These are phyloP conservation scores for Drosophila borealis DNA, from an alignment of 2,888 invertebrate genomes.

Conservation along the genomic window DNA sequence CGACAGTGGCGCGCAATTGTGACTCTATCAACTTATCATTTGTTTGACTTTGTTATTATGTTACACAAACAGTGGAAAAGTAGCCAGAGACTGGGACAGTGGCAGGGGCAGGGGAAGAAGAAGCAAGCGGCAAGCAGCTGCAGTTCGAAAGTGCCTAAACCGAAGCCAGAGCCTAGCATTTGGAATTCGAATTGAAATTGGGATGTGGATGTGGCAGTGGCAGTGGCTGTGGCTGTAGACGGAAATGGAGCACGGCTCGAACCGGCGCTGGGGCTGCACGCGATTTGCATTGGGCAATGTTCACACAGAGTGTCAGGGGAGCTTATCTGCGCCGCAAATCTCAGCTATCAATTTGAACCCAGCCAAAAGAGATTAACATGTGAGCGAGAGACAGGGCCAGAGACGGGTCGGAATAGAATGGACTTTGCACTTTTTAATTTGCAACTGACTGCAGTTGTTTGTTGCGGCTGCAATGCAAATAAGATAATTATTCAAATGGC, in stretches of 20 bases:
- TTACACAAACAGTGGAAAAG: slow-evolving; percentile 74
- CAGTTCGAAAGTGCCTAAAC: slow-evolving; percentile 3
- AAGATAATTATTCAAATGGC: slow-evolving; percentile 84
- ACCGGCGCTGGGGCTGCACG: slow-evolving; percentile 55
- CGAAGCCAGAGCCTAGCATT: slow-evolving; percentile 8
- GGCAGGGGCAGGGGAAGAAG: not conserved
- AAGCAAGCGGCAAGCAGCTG: not conserved
- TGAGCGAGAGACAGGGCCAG: slow-evolving; percentile 16
- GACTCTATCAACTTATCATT: slow-evolving; percentile 80
- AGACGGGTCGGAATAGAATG: slow-evolving; percentile 17
- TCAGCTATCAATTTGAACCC: slow-evolving; percentile 76
- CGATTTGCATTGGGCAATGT: slow-evolving; percentile 73
- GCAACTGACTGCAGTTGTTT: slow-evolving; percentile 68
- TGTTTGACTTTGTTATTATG: slow-evolving; percentile 79
- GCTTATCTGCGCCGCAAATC: slow-evolving; percentile 70
- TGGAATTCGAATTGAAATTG: slow-evolving; percentile 7
- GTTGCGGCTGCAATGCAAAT: slow-evolving; percentile 77
- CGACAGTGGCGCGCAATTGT: slow-evolving; percentile 64
- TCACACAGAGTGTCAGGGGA: slow-evolving; percentile 66
- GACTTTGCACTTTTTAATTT: slow-evolving; percentile 80
- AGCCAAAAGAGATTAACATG: slow-evolving; percentile 62
- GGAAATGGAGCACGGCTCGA: slow-evolving; percentile 43
- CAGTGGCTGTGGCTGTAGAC: slow-evolving; percentile 8
- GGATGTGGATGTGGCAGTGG: not conserved
- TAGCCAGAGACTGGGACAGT: not conserved